Percentiles rank a stretch among this genome's conserved stretches.
These are phyloP conservation scores for Zhuqinia jingwanae DNA, from an alignment of 2,888 invertebrate species.

Conservation along the genomic window DNA sequence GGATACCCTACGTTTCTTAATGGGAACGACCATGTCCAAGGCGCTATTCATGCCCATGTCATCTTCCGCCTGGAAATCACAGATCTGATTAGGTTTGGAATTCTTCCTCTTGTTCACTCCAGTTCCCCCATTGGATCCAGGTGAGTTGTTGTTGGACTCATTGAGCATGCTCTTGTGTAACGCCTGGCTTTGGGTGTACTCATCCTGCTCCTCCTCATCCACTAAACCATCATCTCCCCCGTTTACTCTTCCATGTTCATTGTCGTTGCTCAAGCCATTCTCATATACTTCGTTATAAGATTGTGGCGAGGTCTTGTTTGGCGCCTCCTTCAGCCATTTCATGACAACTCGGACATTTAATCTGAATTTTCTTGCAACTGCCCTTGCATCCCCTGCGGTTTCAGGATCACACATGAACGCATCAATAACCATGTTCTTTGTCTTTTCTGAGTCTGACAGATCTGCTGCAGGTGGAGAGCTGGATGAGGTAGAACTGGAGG, in stretches of 20 bases:
- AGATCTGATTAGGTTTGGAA: constrained; percentile 79
- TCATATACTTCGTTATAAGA: constrained; percentile 10
- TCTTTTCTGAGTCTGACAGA: constrained; percentile 59
- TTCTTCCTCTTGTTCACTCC: constrained; percentile 77
- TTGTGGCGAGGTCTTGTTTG: constrained; percentile 61
- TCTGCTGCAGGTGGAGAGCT: constrained; percentile 63
- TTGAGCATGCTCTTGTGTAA: constrained; percentile 38
- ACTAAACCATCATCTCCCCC: neutral
- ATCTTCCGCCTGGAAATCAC: constrained; percentile 77
- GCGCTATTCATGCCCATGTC: constrained; percentile 63
- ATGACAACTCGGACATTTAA: constrained; percentile 76
- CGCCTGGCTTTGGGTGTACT: constrained; percentile 3
- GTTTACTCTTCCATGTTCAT: constrained; percentile 21
- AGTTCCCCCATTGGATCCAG: constrained; percentile 13
- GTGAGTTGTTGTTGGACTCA: constrained; percentile 67
- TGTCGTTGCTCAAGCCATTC: constrained; percentile 2
- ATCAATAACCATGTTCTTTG: constrained; percentile 74
- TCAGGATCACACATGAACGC: constrained; percentile 76
- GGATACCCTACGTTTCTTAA: constrained; percentile 76
- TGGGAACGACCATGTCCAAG: constrained; percentile 78
- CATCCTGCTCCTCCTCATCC: constrained; percentile 33
- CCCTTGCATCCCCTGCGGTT: constrained; percentile 77
- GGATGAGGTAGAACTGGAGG: constrained; percentile 44
- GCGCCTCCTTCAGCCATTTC: constrained; percentile 78
- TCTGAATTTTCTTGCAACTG: constrained; percentile 78